Percentiles rank a stretch among this genome's conserved stretches.
Conservation (phyloP, 2,797 vertebrate genomes). For the Catharus ustulatus region DNA sequence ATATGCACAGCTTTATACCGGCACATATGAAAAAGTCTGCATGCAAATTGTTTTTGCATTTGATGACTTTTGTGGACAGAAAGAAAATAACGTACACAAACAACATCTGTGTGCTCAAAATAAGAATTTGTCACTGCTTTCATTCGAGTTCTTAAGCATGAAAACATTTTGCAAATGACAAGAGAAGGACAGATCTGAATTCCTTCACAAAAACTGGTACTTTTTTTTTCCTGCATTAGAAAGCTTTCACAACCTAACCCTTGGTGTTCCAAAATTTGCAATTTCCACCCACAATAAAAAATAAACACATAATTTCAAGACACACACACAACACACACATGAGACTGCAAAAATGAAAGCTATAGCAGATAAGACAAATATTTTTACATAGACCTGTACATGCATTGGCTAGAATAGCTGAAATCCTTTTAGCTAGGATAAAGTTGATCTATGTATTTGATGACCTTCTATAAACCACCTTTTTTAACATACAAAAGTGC, state of each 20-base stretch:
- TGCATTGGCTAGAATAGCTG: not conserved
- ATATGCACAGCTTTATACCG: not conserved
- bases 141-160: not conserved
- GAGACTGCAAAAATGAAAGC: not conserved
- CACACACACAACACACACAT: not conserved
- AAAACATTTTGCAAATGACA: constrained; percentile 20
- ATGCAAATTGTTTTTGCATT: not conserved
- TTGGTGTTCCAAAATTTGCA: not conserved
- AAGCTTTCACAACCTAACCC: not conserved
- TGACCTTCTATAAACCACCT: not conserved
- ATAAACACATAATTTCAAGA: not conserved
- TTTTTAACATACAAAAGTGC: not conserved
- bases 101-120: constrained; percentile 29
- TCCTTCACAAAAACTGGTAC: not conserved
- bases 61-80: constrained; percentile 32
- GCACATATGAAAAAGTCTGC: not conserved
- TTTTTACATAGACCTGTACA: not conserved
- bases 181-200: not conserved
- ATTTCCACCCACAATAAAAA: not conserved
- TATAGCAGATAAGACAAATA: accelerated
- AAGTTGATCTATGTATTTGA: not conserved
- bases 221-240: not conserved
- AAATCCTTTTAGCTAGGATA: not conserved
- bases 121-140: constrained; percentile 29
- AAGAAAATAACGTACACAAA: not conserved